Percentiles rank a stretch among this genome's conserved stretches.
phyloP scores from a whole-genome alignment of 2,888 invertebrate genomes.

The Pristionchus entomophagus region DNA sequence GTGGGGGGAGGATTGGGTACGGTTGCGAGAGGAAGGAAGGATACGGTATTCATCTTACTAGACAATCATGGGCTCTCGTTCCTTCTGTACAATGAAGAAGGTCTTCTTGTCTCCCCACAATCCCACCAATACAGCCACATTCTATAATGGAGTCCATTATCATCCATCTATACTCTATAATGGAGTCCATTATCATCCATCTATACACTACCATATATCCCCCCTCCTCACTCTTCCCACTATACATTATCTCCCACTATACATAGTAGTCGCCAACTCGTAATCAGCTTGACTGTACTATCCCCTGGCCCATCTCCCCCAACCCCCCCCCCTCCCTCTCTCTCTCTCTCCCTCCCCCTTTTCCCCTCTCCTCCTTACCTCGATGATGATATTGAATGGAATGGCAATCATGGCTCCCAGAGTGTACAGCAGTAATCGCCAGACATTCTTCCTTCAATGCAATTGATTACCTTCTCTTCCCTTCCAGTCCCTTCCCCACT shows the following conservation, averaged over 20 bases:
- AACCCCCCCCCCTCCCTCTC: not conserved
- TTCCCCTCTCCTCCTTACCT: slow-evolving; percentile 79
- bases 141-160: slow-evolving; percentile 82
- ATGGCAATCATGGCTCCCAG: slow-evolving; percentile 90
- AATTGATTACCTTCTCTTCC: not conserved
- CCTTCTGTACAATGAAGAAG: slow-evolving; percentile 96
- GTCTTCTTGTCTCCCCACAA: slow-evolving; percentile 94
- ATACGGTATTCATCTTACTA: not conserved
- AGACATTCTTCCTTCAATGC: slow-evolving; percentile 68
- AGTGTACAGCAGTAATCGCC: slow-evolving; percentile 70
- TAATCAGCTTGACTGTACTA: not conserved
- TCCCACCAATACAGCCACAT: slow-evolving; percentile 94
- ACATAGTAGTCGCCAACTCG: not conserved
- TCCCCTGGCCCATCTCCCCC: too few species aligned
- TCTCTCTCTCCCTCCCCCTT: too few species aligned
- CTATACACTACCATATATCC: not conserved
- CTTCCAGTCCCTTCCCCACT: not conserved
- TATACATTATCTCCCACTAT: not conserved
- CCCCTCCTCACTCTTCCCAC: not conserved
- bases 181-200: too few species aligned
- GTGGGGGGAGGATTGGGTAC: slow-evolving; percentile 6
- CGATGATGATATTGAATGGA: slow-evolving; percentile 93
- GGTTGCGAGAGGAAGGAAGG: not conserved
- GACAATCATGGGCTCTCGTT: slow-evolving; percentile 75
- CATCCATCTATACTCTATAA: too few species aligned